A percentile compares a stretch with the other conserved stretches of the same genome.
phyloP scores from a whole-genome alignment of 2,113 vertebrate species.

The Ictidomys tridecemlineatus region DNA sequence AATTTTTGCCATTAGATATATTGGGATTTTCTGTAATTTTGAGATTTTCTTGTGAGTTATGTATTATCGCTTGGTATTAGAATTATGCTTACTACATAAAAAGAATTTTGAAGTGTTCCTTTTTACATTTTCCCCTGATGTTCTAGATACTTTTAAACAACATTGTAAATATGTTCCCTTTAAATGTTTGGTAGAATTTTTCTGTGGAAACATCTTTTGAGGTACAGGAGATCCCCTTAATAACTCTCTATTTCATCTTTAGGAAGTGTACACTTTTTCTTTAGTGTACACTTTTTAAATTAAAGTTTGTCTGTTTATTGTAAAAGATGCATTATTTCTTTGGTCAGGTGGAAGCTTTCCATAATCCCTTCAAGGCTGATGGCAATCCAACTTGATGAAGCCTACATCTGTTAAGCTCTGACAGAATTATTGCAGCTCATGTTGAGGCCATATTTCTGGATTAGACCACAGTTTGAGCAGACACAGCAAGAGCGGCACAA shows the following conservation, averaged over 20 bases:
- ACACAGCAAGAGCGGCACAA: not conserved
- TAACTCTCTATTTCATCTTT: not conserved
- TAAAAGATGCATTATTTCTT: not conserved
- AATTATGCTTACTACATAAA: not conserved
- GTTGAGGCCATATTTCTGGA: not conserved
- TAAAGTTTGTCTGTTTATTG: not conserved
- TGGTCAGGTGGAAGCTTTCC: not conserved
- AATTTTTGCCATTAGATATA: slow-evolving; percentile 21
- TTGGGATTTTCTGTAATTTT: not conserved
- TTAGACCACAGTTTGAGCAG: not conserved
- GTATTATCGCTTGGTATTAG: not conserved
- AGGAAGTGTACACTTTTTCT: slow-evolving; percentile 32
- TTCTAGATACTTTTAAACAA: not conserved
- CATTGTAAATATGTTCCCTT: not conserved
- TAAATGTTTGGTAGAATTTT: not conserved
- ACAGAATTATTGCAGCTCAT: not conserved
- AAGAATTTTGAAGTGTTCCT: not conserved
- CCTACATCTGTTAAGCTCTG: not conserved
- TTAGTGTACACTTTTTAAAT: not conserved
- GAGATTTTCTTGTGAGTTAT: not conserved
- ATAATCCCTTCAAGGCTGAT: not conserved
- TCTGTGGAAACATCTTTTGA: not conserved
- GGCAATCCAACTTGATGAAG: not conserved
- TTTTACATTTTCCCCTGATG: not conserved
- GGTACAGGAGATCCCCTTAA: not conserved